phyloP scores from a whole-genome alignment of 2,888 invertebrate genomes.

The Nemoura dubitans region DNA sequence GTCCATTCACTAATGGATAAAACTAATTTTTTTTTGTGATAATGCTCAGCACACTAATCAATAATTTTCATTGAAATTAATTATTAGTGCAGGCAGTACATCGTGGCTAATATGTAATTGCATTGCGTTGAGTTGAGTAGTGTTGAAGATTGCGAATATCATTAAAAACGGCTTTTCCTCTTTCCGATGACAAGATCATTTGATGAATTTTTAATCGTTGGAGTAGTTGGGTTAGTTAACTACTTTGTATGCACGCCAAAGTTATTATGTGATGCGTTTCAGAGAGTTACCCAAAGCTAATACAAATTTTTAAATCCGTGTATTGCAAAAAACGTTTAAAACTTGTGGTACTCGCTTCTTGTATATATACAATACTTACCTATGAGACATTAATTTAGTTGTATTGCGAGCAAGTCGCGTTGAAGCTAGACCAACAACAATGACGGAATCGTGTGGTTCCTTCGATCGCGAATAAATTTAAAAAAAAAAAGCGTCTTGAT shows the following conservation, averaged over 20 bases:
- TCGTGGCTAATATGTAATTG: neutral
- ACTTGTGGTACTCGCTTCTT: too few species aligned
- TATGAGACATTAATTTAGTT: too few species aligned
- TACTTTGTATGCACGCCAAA: neutral
- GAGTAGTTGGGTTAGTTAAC: neutral
- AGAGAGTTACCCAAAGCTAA: too few species aligned
- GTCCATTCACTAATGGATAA: neutral
- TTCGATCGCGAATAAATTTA: too few species aligned
- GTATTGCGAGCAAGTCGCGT: too few species aligned
- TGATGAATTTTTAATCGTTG: neutral
- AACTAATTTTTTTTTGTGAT: neutral
- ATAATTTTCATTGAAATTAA: conserved; percentile 7
- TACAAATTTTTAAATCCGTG: too few species aligned
- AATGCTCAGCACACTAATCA: neutral
- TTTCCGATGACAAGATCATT: neutral
- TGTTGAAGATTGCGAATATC: neutral
- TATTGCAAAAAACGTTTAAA: too few species aligned
- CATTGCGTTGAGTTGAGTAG: neutral
- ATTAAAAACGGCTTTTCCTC: conserved; percentile 7
- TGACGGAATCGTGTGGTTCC: too few species aligned
- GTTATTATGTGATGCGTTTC: neutral
- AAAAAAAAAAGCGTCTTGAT: too few species aligned
- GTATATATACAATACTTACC: too few species aligned
- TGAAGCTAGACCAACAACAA: too few species aligned
- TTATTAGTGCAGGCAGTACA: neutral